A percentile compares a stretch with the other conserved stretches of the same genome.
These are phyloP conservation scores for Paedocypris sp. DNA, from an alignment of 2,113 vertebrate genomes.

Conservation along the genomic window DNA sequence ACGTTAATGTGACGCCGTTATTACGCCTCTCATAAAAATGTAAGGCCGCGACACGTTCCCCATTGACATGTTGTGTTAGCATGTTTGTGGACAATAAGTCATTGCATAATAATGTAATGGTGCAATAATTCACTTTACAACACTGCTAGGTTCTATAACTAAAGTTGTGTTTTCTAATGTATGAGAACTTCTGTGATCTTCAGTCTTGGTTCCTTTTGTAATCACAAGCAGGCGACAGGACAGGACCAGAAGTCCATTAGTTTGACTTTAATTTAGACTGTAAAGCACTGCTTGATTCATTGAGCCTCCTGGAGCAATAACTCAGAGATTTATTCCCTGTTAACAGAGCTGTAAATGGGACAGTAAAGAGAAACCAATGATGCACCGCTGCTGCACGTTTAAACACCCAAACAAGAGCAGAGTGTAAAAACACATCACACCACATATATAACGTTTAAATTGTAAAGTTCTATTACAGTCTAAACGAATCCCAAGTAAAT, in stretches of 20 bases:
- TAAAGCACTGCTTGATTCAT: slow-evolving; percentile 48
- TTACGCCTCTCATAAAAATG: background rate
- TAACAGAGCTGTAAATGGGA: slow-evolving; percentile 41
- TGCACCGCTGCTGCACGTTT: slow-evolving; percentile 50
- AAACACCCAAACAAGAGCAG: slow-evolving; percentile 52
- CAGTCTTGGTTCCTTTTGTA: slow-evolving; percentile 31
- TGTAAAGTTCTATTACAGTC: no score
- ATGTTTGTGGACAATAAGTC: background rate
- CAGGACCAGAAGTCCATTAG: slow-evolving; percentile 45
- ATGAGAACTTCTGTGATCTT: slow-evolving; percentile 21
- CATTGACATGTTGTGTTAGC: slow-evolving; percentile 5
- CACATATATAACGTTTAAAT: no score
- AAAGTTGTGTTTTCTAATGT: background rate
- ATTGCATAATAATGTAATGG: no score
- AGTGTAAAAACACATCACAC: no score
- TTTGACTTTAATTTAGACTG: slow-evolving; percentile 52
- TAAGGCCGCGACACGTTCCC: background rate
- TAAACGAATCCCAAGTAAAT: no score
- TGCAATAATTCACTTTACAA: no score
- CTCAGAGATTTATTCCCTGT: slow-evolving; percentile 55
- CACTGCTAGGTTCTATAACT: background rate
- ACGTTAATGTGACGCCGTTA: background rate
- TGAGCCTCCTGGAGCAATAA: slow-evolving; percentile 54
- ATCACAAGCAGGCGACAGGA: slow-evolving; percentile 42
- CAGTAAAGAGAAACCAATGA: slow-evolving; percentile 53